Base-by-base conservation (phyloP, 2,888 invertebrate species). In the Eupithecia inturbata region DNA sequence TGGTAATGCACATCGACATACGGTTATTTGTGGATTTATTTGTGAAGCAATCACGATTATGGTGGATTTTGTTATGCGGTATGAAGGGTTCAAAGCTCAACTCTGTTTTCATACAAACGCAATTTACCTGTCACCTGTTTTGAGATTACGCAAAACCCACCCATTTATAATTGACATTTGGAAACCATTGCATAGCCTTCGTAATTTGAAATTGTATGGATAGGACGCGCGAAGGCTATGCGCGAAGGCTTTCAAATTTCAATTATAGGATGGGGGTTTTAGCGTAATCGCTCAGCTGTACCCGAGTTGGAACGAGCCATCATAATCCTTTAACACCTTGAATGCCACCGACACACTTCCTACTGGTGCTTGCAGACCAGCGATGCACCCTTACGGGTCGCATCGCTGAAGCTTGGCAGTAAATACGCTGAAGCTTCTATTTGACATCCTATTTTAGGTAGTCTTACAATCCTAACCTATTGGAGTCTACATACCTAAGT, bases 31-130 rank as follows among this genome's bases (percentile, higher is more conserved):
- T 68, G 70, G 53, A 60, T 72, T 72, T 66, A 68, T 74, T 71
- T 57, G 75, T 80, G 67, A 81, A 77, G 79, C 79, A 70, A 36
- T 78, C 78, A 76, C 72, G 76, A 78, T 79, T 77, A 77, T 77
- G 74, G 75, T 79, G 80, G 78, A 76, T 79, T 70, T 49, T 39
- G 62, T 67, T 77, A 81, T 81, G 78, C 77, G 77, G 79, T 81
- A 82, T 82, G 80, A 39, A 66, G 26, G 39, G 66, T 22, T 66
- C 39, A 79, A 75, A 81, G 80, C 80, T 77, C 78, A 80, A 79
- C 81, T 81, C 80, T 76, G 66, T 39, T 66, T 63, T 57, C 49
- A 36, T 64, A 45, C 53, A 36, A 66, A 66, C 39, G 22, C 14
- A 41, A 22, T 66, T 64, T 22, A 66, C 39, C 22, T 26, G 39